Base-by-base conservation (phyloP, 2,797 vertebrate genomes). In the Micrastur ruficollis region DNA sequence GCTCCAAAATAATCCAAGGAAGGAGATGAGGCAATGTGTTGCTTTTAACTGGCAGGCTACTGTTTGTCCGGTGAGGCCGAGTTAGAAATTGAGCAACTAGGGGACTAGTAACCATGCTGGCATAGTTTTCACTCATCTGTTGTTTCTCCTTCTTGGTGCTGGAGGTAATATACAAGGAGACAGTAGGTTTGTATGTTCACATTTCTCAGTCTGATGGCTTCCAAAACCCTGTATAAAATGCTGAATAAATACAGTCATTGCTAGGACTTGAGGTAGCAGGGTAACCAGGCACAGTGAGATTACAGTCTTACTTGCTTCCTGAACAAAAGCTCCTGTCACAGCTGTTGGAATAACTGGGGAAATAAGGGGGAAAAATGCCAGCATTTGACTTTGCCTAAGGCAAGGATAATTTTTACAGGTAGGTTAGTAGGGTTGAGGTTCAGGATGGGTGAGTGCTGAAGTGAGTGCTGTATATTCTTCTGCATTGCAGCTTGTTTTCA, bases 1-100 rank as follows among this genome's bases (percentile, higher is more conserved):
- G 75, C 80, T 93, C 95, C 89, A 74, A 55, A 86, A 74, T 68
- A 93, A 90, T 94, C 75, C 52, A 74, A 95, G 92, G 93, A 96
- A 92, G 88, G 82, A 83, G 73, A 86, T 81, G 67, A 90, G 59
- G 90, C 81, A 76, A n/a, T 42, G 53, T 29, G 25, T 56, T 46
- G n/a, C 52, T 90, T 94, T 88, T 94, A 62, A 93, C 50, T 92
- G 17, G 42, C 42, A 78, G 79, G n/a, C 62, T 93, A 2, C 70
- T 71, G 29, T 74, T 89, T 50, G 5, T 87, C 21, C 2, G 1
- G 53, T 70, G 66, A 78, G 79, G 59, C 93, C 11, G 12, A 88
- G 42, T 67, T 91, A 76, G 80, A 92, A 93, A 76, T 7, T 46
- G 63, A 89, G 81, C 61, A 85, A 38, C 36, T 55, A 34, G 52